These are phyloP conservation scores for Heterodera carotae DNA, from an alignment of 1,140 invertebrate species.

Conservation along the genomic window DNA sequence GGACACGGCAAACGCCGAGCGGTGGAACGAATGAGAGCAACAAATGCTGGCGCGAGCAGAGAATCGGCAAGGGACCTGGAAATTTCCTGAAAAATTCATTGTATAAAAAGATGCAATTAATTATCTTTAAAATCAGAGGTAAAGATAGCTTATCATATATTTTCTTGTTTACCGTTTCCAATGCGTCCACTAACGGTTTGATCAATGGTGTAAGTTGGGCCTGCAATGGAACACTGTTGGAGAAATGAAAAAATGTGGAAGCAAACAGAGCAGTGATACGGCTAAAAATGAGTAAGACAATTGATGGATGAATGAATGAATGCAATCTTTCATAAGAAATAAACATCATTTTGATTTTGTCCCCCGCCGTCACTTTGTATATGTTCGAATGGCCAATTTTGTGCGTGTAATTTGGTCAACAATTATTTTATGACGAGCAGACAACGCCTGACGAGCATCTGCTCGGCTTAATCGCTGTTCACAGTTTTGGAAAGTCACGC, in stretches of 20 bases:
- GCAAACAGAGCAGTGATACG: constrained; percentile 47
- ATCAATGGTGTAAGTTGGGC: constrained; percentile 50
- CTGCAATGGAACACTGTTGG: constrained; percentile 29
- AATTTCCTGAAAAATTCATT: constrained; percentile 28
- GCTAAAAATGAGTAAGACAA: constrained; percentile 45
- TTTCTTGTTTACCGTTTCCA: constrained; percentile 29
- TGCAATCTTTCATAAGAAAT: constrained; percentile 32
- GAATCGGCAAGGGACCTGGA: constrained; percentile 25
- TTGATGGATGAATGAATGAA: no score
- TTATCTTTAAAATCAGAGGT: not conserved
- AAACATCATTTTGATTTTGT: not conserved
- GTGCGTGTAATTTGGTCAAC: constrained; percentile 47
- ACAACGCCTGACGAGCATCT: constrained; percentile 40
- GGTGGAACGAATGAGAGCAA: constrained; percentile 41
- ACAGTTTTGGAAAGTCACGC: constrained; percentile 37
- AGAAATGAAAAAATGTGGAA: constrained; percentile 52
- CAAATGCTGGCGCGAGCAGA: constrained; percentile 40
- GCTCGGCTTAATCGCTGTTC: constrained; percentile 25
- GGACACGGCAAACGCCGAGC: constrained; percentile 44
- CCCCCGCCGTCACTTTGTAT: constrained; percentile 37
- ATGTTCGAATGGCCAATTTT: constrained; percentile 43
- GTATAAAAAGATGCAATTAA: not conserved
- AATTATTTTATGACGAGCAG: constrained; percentile 39
- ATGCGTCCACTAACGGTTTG: constrained; percentile 35
- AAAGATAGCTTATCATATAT: constrained; percentile 4